Evolutionary conservation across 1,140 invertebrate genomes (phyloP).

Genomic region (Venturia canescens): DNA sequence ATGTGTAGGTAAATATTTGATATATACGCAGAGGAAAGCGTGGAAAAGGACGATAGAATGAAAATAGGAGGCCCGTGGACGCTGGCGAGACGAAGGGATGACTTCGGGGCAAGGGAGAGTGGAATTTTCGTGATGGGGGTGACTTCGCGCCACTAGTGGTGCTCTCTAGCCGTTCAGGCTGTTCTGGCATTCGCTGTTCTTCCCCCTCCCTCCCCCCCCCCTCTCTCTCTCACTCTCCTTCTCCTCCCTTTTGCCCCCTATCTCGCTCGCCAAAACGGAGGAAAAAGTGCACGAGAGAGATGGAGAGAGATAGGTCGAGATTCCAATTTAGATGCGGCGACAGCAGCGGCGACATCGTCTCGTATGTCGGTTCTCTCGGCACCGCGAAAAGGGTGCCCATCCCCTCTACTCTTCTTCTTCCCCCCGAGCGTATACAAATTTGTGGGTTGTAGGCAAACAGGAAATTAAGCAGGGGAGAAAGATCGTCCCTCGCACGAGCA

Average conservation of each 20-base stretch:
- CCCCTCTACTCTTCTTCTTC: background rate
- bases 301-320: conserved; percentile 49
- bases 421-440: conserved; percentile 58
- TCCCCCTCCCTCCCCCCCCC: background rate
- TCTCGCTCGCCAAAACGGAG: background rate
- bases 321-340: conserved; percentile 65
- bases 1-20: background rate
- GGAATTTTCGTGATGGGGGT: conserved; percentile 18
- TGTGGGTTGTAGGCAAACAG: conserved; percentile 52
- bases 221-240: background rate
- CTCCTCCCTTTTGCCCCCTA: background rate
- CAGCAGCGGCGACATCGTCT: conserved; percentile 47
- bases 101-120: conserved; percentile 25
- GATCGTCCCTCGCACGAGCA: conserved; percentile 2
- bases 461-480: conserved; percentile 60
- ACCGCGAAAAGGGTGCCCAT: conserved; percentile 32
- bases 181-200: background rate
- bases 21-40: conserved; percentile 23
- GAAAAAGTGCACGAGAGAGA: background rate
- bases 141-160: conserved; percentile 28
- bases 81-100: conserved; percentile 40
- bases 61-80: conserved; percentile 12
- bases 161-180: conserved; percentile 8
- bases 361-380: conserved; percentile 30
- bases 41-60: conserved; percentile 18